Evolutionary conservation across 2,888 invertebrate species (phyloP).

Genomic region (Allolobophora icterica): DNA sequence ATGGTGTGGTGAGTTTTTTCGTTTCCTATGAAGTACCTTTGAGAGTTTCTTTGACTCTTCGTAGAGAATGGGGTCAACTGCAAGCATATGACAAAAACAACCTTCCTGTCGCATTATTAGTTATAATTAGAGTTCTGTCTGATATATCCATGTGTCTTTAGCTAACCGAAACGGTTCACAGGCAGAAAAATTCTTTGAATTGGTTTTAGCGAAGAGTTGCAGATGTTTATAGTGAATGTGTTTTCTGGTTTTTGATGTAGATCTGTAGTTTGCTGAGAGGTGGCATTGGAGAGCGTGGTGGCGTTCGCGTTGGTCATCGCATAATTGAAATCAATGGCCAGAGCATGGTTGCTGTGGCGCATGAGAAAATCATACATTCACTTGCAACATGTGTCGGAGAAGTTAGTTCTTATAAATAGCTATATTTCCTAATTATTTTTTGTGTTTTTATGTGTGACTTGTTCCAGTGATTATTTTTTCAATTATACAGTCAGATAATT

Average conservation of each 20-base stretch:
- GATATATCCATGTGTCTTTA: no score
- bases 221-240: neutral
- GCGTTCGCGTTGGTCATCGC: constrained; percentile 95
- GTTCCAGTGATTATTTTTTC: neutral
- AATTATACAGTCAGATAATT: neutral
- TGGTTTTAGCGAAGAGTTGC: no score
- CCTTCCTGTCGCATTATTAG: no score
- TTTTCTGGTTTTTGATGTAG: constrained; percentile 68
- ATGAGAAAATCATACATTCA: constrained; percentile 98
- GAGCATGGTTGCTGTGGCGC: constrained; percentile 86
- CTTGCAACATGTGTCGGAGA: constrained; percentile 98
- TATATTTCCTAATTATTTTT: neutral
- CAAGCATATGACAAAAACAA: no score
- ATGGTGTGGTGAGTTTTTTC: constrained; percentile 83
- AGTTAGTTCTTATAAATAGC: constrained; percentile 70
- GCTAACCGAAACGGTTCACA: no score
- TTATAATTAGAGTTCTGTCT: no score
- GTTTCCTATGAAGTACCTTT: neutral
- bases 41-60: no score
- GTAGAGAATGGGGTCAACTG: no score
- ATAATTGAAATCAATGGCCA: constrained; percentile 26
- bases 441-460: neutral
- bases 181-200: no score
- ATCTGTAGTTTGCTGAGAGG: constrained; percentile 96
- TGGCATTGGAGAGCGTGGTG: constrained; percentile 97